Percentiles rank a stretch among this genome's conserved stretches.
phyloP scores from a whole-genome alignment of 1,140 invertebrate species.

The Psix sp. region DNA sequence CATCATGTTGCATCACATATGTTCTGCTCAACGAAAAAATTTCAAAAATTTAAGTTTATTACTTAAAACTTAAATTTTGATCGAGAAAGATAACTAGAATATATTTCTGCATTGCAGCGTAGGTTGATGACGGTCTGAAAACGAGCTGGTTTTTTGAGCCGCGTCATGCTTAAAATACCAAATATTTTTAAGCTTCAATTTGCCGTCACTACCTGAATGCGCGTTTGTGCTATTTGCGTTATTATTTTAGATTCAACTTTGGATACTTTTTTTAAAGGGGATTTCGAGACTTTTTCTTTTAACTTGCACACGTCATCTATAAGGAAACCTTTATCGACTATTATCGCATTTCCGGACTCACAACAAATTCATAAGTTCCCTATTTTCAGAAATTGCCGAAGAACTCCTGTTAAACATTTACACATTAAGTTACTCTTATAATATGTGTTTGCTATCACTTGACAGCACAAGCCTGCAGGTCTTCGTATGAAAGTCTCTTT shows the following conservation, averaged over 20 bases:
- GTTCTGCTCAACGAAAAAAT: background rate
- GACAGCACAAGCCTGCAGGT: constrained; percentile 54
- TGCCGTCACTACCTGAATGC: constrained; percentile 31
- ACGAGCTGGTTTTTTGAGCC: no score
- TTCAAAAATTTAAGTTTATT: no score
- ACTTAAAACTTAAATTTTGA: no score
- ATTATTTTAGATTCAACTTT: constrained; percentile 40
- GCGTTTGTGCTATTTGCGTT: constrained; percentile 45
- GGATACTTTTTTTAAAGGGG: constrained; percentile 56
- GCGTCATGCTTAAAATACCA: constrained; percentile 15
- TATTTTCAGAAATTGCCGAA: constrained; percentile 61
- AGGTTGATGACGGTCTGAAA: no score
- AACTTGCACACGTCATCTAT: constrained; percentile 56
- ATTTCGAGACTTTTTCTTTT: constrained; percentile 35
- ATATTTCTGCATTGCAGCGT: constrained; percentile 15
- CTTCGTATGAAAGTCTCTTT: constrained; percentile 62
- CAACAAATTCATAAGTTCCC: constrained; percentile 21
- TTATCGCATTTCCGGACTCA: constrained; percentile 24
- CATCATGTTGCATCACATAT: background rate
- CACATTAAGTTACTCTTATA: constrained; percentile 58
- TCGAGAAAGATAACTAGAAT: background rate
- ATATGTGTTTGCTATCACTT: constrained; percentile 58
- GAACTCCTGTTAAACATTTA: constrained; percentile 64
- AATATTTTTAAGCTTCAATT: constrained; percentile 47
- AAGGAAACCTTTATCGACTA: no score